A percentile compares a stretch with the other conserved stretches of the same genome.
Evolutionary conservation across 2,113 vertebrate species (phyloP).

Genomic region (Psilopsiagon aurifrons): DNA sequence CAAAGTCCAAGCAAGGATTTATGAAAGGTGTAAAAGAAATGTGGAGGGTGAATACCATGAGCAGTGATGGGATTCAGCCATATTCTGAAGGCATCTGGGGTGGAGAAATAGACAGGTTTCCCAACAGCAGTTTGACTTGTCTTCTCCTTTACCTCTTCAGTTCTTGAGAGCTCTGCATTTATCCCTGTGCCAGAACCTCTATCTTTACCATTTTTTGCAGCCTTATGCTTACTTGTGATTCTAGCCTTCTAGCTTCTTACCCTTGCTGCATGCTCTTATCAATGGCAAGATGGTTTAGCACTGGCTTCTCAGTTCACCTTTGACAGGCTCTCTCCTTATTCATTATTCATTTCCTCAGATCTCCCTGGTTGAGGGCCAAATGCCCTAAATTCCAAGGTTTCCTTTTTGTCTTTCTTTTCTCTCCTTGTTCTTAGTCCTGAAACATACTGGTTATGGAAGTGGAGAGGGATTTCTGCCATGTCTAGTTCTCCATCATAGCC

Average conservation of each 20-base stretch:
- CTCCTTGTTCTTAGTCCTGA: not conserved
- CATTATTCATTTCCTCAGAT: not conserved
- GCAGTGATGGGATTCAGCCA: not conserved
- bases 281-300: not conserved
- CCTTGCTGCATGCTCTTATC: not conserved
- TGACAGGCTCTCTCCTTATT: not conserved
- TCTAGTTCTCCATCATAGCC: not conserved
- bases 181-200: not conserved
- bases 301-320: not conserved
- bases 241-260: not conserved
- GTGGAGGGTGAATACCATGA: not conserved
- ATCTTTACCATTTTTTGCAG: not conserved
- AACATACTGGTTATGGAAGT: not conserved
- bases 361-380: not conserved
- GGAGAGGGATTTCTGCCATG: not conserved
- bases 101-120: not conserved
- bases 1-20: conserved; percentile 21
- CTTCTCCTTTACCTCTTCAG: not conserved
- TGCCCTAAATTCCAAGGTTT: not conserved
- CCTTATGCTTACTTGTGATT: not conserved
- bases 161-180: not conserved
- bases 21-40: not conserved
- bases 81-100: not conserved
- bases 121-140: not conserved
- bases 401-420: not conserved